Base-by-base conservation (phyloP, 2,888 invertebrate genomes). In the Lithophane leautieri region DNA sequence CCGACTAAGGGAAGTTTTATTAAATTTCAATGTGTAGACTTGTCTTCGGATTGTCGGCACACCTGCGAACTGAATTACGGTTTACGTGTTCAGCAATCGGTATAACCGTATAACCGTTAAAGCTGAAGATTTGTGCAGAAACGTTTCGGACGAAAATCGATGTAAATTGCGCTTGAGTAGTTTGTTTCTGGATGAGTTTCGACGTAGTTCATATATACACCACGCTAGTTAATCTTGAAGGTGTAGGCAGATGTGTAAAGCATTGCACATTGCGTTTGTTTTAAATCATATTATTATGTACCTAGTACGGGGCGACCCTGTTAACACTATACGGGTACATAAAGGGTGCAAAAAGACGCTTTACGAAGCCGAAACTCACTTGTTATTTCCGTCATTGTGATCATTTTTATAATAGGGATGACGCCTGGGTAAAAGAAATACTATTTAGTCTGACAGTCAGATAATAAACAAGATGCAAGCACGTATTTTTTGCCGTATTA, bases 11-110 rank as follows among this genome's bases (percentile, higher is more conserved):
- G 88, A 90, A 91, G 89, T 94, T 95, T 94, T 95, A 95, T 95
- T 94, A 94, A 94, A 95, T 94, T 93, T 93, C 92, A 90, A 93
- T 92, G 91, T 91, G 89, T 91, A 83, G 89, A 91, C 92, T 90
- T 92, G 92, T 92, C 93, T 92, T 92, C 89, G 90, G 90, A 93
- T 93, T 92, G 93, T 91, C 92, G 91, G 90, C 89, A 88, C 95
- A 95, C 95, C 95, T 95, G 95, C 87, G 89, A 90, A 90, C 94
- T 93, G 94, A 93, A 91, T 94, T 94, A 95, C 93, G 92, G 87
- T 85, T 89, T 92, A 92, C 93, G 93, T 93, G 93, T 91, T 89
- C 86, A 75, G 88, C 89, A 89, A 80, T 79, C 79, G 79, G 77
- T 88, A 85, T 83, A 83, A 84, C 87, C 89, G 90, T 91, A 84